Base-by-base conservation (phyloP, 2,113 vertebrate genomes). In the Epinephelus cyanopodus region DNA sequence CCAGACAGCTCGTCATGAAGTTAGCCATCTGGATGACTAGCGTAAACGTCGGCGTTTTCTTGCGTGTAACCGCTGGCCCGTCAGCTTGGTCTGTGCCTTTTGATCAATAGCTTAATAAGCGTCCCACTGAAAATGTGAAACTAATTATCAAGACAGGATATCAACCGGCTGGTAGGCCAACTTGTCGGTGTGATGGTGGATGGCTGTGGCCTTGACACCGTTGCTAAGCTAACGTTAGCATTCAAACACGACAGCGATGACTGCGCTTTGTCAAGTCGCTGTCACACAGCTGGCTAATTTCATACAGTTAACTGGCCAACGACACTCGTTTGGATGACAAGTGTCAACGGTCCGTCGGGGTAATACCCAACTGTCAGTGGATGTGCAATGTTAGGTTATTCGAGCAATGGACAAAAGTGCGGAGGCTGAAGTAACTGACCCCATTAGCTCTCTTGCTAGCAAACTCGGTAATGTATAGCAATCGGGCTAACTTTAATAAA, bases 261-360 rank as follows among this genome's bases (percentile, higher is more conserved):
- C 90, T 93, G 76, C 79, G 92, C 92, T 94, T 94, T 92, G 92
- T 92, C 79, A 81, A 81, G 61, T 19, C 64, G 69, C 83, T 88
- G 90, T 84, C 80, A 81, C 60, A 47, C 68, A 67, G 39, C 60
- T 50, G 56, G 70, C n/a, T 71, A 54, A 42, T 53, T 13, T 45
- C 7, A 17, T 14, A 33, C 57, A 2, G 29, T 13, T 23, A 61
- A 42, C 74, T 5, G 69, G 2, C n/a, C 15, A 12, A 42, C 58
- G 25, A 74, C 58, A 69, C 48, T 42, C 19, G 21, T 48, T 54
- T 33, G 25, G 29, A 75, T 77, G 77, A 79, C 53, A 15, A 64
- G 12, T n/a, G 37, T 21, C 33, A 63, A 48, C 10, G 61, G 37
- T 56, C 12, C 4, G 1, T 39, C n/a, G 11, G 17, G 8, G 29